phyloP scores from a whole-genome alignment of 2,113 vertebrate species.

The Oceanites oceanicus region DNA sequence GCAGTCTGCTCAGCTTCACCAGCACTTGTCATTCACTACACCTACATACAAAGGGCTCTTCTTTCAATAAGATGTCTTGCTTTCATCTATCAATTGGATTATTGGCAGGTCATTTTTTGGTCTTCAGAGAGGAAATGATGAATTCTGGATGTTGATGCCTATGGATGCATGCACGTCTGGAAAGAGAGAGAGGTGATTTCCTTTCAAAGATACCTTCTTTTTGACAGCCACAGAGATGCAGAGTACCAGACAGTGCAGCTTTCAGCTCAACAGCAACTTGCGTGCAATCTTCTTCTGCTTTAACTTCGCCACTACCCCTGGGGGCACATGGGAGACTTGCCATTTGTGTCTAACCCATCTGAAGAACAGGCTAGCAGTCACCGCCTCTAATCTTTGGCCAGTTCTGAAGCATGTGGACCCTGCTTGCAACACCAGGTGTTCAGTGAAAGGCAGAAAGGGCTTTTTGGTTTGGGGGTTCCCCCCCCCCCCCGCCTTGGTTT shows the following conservation, averaged over 20 bases:
- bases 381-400: not conserved
- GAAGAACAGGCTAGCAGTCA: not conserved
- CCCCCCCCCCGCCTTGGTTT: not conserved
- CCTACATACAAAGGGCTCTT: not conserved
- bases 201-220: not conserved
- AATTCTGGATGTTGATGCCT: not conserved
- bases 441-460: not conserved
- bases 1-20: not conserved
- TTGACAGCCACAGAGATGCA: not conserved
- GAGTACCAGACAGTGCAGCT: not conserved
- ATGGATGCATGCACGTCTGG: not conserved
- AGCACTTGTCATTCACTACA: not conserved
- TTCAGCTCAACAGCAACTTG: not conserved
- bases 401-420: not conserved
- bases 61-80: not conserved
- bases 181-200: not conserved
- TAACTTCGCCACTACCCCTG: not conserved
- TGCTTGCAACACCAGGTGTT: not conserved
- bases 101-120: not conserved
- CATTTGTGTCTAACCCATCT: not conserved
- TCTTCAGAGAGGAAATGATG: not conserved
- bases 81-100: not conserved
- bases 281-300: not conserved
- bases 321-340: not conserved
- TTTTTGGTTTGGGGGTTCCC: not conserved